These are phyloP conservation scores for Drosophila emarginata DNA, from an alignment of 2,888 invertebrate species.

Conservation along the genomic window DNA sequence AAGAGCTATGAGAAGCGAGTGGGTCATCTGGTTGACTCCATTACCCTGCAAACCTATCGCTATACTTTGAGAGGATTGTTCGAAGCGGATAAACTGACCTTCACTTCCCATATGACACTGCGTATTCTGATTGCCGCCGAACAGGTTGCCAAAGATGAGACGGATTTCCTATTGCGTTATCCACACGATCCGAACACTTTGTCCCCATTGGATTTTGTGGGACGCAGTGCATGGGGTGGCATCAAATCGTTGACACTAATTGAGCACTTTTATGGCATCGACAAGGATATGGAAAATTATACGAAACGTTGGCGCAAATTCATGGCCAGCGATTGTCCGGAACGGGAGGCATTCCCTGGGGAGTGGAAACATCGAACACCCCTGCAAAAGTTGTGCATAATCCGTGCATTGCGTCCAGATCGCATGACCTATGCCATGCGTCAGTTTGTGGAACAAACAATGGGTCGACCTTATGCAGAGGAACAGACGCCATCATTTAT, in stretches of 20 bases:
- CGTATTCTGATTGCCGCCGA: slow-evolving; percentile 83
- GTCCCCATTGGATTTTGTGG: slow-evolving; percentile 92
- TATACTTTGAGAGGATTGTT: slow-evolving; percentile 96
- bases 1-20: slow-evolving; percentile 89
- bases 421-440: slow-evolving; percentile 95
- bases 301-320: slow-evolving; percentile 96
- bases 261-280: slow-evolving; percentile 93
- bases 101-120: slow-evolving; percentile 93
- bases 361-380: slow-evolving; percentile 97
- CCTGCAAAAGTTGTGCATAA: slow-evolving; percentile 94
- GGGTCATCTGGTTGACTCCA: slow-evolving; percentile 90
- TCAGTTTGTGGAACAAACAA: slow-evolving; percentile 92
- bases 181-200: slow-evolving; percentile 88
- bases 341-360: slow-evolving; percentile 95
- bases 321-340: slow-evolving; percentile 94
- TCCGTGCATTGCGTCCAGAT: slow-evolving; percentile 95
- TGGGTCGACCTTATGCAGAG: slow-evolving; percentile 92
- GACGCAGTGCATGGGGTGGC: slow-evolving; percentile 91
- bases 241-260: slow-evolving; percentile 90
- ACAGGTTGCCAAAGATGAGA: slow-evolving; percentile 89
- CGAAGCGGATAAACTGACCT: slow-evolving; percentile 95
- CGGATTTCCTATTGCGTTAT: slow-evolving; percentile 94
- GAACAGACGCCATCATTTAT: slow-evolving; percentile 90
- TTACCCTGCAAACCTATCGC: slow-evolving; percentile 92
- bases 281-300: slow-evolving; percentile 95